phyloP scores from a whole-genome alignment of 1,140 invertebrate genomes.

The Leptonema lineaticorne region DNA sequence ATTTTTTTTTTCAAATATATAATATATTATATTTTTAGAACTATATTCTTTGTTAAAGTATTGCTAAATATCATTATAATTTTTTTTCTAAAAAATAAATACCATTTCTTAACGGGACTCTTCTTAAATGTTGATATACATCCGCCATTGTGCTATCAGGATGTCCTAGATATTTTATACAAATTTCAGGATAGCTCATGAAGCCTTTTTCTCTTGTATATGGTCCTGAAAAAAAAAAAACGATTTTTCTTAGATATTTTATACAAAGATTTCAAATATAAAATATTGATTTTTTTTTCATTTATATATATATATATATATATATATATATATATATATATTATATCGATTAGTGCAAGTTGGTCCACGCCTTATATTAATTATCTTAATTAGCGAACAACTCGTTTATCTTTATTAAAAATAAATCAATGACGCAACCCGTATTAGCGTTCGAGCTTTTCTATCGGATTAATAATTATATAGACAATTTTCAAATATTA shows the following conservation, averaged over 20 bases:
- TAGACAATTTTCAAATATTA: no score
- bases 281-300: not conserved
- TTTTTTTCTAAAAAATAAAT: no score
- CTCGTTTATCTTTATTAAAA: no score
- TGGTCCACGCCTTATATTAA: not conserved
- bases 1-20: no score
- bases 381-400: not conserved
- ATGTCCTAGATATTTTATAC: slow-evolving; percentile 68
- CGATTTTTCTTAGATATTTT: slow-evolving; percentile 1
- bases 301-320: not conserved
- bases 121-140: slow-evolving; percentile 63
- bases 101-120: slow-evolving; percentile 59
- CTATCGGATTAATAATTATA: no score
- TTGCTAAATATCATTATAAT: no score
- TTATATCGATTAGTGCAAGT: not conserved
- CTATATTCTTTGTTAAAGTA: no score
- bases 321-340: not conserved
- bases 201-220: slow-evolving; percentile 73
- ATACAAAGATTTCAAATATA: not conserved
- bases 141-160: slow-evolving; percentile 64
- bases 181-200: slow-evolving; percentile 80
- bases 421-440: no score
- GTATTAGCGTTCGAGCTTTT: no score
- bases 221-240: slow-evolving; percentile 47
- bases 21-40: no score